phyloP scores from a whole-genome alignment of 2,113 vertebrate genomes.

The Mus musculus region GRCm39 chr17:29476001-29476500 shows the following conservation, averaged over 20 bases:
- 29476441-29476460: background rate
- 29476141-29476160: background rate
- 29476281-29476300: background rate
- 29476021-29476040: background rate
- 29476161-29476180: constrained; percentile 3
- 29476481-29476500: background rate
- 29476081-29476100: background rate
- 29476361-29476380: background rate
- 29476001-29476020: background rate
- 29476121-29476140: background rate
- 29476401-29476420: background rate
- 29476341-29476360: background rate
- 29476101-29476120: background rate
- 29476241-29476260: background rate
- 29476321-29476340: background rate
- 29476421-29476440: background rate
- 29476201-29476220: background rate
- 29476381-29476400: background rate
- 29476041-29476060: background rate
- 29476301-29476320: background rate
- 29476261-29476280: background rate
- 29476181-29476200: background rate
- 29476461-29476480: background rate
- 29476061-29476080: background rate
- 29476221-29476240: background rate